Evolutionary conservation across 2,113 vertebrate genomes (phyloP).

Genomic region (Coturnix japonica): DNA sequence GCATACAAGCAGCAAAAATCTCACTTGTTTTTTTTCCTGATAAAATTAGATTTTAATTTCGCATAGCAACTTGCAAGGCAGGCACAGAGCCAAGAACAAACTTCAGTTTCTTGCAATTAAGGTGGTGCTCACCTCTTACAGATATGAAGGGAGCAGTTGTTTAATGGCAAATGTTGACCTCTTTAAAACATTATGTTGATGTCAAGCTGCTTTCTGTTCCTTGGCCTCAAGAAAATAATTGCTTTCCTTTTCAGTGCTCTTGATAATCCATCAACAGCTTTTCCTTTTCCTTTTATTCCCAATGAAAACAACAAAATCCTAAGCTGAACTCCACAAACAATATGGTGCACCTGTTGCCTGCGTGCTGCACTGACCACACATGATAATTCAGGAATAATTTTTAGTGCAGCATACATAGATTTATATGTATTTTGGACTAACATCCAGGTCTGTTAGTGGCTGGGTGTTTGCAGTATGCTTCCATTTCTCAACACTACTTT

Average conservation of each 20-base stretch:
- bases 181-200: neutral
- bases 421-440: neutral
- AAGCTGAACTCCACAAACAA: neutral
- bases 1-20: neutral
- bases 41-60: neutral
- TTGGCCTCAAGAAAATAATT: neutral
- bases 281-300: neutral
- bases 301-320: neutral
- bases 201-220: neutral
- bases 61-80: neutral
- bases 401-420: neutral
- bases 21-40: neutral
- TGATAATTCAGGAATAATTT: neutral
- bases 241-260: neutral
- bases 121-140: neutral
- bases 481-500: neutral
- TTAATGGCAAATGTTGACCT: neutral
- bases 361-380: neutral
- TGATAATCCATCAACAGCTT: neutral
- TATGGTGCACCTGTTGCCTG: neutral
- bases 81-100: neutral
- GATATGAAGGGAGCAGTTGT: neutral
- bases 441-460: neutral
- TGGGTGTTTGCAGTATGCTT: neutral
- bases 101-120: neutral